Evolutionary conservation across 1,140 invertebrate species (phyloP).

Genomic region (Brachionus sp.): DNA sequence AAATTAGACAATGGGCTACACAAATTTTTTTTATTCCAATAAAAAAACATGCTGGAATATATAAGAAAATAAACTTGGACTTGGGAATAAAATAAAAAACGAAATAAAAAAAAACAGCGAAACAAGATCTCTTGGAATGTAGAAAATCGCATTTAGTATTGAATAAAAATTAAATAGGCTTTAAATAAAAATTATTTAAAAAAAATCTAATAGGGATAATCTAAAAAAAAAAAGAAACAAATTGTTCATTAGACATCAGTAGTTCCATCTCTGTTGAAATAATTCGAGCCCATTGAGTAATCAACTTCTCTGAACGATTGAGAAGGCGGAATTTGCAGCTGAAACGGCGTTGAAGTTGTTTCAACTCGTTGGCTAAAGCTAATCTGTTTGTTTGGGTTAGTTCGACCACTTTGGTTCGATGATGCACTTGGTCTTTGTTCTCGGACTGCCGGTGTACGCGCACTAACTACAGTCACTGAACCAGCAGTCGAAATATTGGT

Average conservation of each 20-base stretch:
- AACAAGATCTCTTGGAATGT: conserved; percentile 1
- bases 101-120: background rate
- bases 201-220: background rate
- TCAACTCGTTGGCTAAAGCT: conserved; percentile 38
- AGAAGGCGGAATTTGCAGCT: conserved; percentile 16
- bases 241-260: conserved; percentile 35
- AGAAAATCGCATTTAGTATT: background rate
- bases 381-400: background rate
- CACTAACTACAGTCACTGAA: conserved; percentile 25
- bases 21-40: background rate
- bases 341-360: conserved; percentile 39
- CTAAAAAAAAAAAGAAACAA: background rate
- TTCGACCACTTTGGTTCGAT: background rate
- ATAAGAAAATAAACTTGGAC: background rate
- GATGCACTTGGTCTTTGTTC: background rate
- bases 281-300: background rate
- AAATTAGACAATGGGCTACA: background rate
- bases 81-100: background rate
- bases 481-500: background rate
- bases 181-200: background rate
- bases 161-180: background rate
- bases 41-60: background rate
- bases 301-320: conserved; percentile 37
- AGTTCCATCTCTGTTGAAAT: conserved; percentile 20
- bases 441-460: background rate